Conservation (phyloP, 2,888 invertebrate species). For the Drosophila longiperda region DNA sequence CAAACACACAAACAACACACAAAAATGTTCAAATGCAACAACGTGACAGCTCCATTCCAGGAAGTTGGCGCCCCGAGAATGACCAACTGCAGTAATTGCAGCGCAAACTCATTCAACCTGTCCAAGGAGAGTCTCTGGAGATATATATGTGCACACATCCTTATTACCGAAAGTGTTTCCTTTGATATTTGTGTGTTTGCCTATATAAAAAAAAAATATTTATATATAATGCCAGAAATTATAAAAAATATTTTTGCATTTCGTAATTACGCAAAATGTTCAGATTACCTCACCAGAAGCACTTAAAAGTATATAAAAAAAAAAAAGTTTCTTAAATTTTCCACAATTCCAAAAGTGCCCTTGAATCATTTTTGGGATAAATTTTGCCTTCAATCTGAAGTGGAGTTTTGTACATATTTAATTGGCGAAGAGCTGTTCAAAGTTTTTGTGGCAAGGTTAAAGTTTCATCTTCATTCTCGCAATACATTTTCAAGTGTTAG, state of each 20-base stretch:
- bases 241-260: not conserved
- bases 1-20: slow-evolving; percentile 36
- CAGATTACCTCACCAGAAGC: not conserved
- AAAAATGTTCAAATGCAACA: slow-evolving; percentile 47
- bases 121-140: slow-evolving; percentile 13
- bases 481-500: not conserved
- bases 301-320: not conserved
- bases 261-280: not conserved
- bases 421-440: not conserved
- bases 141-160: slow-evolving; percentile 19
- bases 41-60: slow-evolving; percentile 51
- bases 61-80: slow-evolving; percentile 11
- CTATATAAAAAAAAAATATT: not conserved
- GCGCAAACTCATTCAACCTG: slow-evolving; percentile 12
- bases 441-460: not conserved
- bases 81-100: slow-evolving; percentile 24
- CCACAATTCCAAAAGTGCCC: not conserved
- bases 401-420: not conserved
- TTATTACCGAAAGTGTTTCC: slow-evolving; percentile 14
- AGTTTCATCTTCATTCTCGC: not conserved
- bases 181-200: not conserved
- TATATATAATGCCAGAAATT: not conserved
- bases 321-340: not conserved
- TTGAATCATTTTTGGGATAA: not conserved
- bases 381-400: not conserved